Evolutionary conservation across 2,797 vertebrate species (phyloP), one percentile per base, ranked within the genome.

Genomic region (Gymnothorax reevesii): DNA sequence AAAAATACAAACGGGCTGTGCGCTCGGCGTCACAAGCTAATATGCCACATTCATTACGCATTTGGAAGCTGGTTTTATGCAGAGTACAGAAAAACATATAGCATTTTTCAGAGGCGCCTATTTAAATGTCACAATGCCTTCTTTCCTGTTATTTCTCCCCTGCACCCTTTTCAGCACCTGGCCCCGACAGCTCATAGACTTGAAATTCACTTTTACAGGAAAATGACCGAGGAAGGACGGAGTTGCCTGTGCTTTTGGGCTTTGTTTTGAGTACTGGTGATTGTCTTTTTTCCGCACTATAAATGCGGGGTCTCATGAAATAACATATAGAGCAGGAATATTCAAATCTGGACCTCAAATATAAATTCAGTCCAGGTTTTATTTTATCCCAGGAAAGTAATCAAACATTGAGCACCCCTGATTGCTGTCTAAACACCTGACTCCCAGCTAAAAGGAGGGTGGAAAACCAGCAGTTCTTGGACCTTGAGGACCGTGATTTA

Each of bases 1-100:
- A 84, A 84, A 84, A 84, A 84, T 84, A 84, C 59, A 12, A 54
- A 84, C 13, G n/a, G 9, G 2, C 10, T 1, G 57, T 42, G 20
- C 20, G 17, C 60, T 10, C 13, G 10, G 15, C 42, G 60, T 42
- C 83, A 52, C 33, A 7, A n/a, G 59, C 33, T 84, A 64, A 84
- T 84, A n/a, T 7, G 0, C 22, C 42, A 20, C 59, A 84, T 66
- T 84, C 17, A 84, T 84, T 84, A 84, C 13, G 6, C 7, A 9
- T 52, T 4, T 84, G 60, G 33, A 42, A 1, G 17, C 1, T 22
- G 20, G 49, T 52, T 82, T 55, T 57, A 52, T 69, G 59, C 60
- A 69, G 42, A 7, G 79, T 12, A 27, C 49, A 52, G 79, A 66
- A 55, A 60, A 57, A 79, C 75, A 62, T 33, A 22, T 10, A 9